Evolutionary conservation across 1,140 invertebrate genomes (phyloP), one percentile per base, ranked within the genome.

Genomic region (Papilio polyxenes): DNA sequence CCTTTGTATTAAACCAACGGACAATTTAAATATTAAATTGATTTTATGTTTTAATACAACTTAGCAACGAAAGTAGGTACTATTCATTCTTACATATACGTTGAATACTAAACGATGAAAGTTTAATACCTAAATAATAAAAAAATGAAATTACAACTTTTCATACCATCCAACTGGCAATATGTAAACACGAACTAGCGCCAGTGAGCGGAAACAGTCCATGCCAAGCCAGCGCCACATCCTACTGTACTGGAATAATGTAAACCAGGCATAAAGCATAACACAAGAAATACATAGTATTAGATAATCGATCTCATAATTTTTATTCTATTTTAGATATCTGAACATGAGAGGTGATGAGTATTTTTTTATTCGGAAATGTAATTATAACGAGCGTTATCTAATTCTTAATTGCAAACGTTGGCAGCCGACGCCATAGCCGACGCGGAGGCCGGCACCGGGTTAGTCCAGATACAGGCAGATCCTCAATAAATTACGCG

Each of bases 401-500:
- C 62, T 83, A 84, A 84, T 84, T 84, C 89, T 92, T 93, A 92
- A 93, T 93, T 93, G 91, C 86, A 86, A 87, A 84, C 84, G 81
- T 84, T 83, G 83, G 84, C 85, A 89, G 87, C 84, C 85, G 87
- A 85, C 87, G 83, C 88, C 88, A 91, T 6, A 4, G 40, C 40
- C 40, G 7, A 44, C 40, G 7, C 40, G 40, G 40, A 44, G 56
- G 56, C 56, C 85, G 88, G 86, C 87, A 84, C 88, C 88, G 91
- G 92, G 91, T 94, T 93, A 93, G 92, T 90, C 88, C 91, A 93
- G 93, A 93, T 94, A 93, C 92, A 91, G 89, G 88, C 89, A 89
- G 90, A 92, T 94, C 92, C 93, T 90, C 92, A 89, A 93, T 94
- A 94, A 94, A 94, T 94, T 94, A 94, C 93, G 88, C 85, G 89